These are phyloP conservation scores for Thalassarche chlororhynchos DNA, from an alignment of 2,113 vertebrate genomes.

Conservation along the genomic window DNA sequence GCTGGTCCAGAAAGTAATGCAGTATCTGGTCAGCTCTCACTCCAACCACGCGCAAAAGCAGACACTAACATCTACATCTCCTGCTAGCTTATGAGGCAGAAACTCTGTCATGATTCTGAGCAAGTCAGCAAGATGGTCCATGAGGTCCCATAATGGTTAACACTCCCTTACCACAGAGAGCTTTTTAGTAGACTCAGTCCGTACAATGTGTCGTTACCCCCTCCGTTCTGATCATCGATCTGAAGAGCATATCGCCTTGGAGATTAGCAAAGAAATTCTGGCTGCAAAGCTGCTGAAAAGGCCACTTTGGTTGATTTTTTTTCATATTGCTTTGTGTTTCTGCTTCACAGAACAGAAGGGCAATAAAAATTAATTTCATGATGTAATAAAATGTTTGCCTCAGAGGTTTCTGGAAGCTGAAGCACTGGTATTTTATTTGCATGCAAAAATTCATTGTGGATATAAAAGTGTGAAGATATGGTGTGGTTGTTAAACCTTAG, in stretches of 20 bases:
- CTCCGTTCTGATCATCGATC: neutral
- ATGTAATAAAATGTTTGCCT: conserved; percentile 40
- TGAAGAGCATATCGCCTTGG: conserved; percentile 30
- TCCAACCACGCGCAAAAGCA: neutral
- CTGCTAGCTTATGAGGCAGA: neutral
- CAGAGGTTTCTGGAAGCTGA: conserved; percentile 21
- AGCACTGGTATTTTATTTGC: conserved; percentile 29
- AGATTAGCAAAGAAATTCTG: conserved; percentile 25
- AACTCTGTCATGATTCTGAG: neutral
- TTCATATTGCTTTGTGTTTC: conserved; percentile 31
- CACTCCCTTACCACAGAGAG: neutral
- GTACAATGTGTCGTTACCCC: neutral
- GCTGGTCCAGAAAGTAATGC: neutral
- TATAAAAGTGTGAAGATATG: conserved; percentile 36
- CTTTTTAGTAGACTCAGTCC: neutral
- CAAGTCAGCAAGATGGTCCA: neutral
- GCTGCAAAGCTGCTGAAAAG: conserved; percentile 42
- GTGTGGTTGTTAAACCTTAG: conserved; percentile 31
- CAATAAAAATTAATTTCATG: conserved; percentile 61
- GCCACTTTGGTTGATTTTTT: conserved; percentile 2
- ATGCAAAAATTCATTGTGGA: conserved; percentile 34
- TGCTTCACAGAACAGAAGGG: conserved; percentile 46
- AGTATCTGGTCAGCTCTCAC: neutral
- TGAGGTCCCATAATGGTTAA: neutral
- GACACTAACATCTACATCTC: neutral